Percentiles rank a stretch among this genome's conserved stretches.
Conservation (phyloP, 2,113 vertebrate species). For the Oceanodroma tethys region DNA sequence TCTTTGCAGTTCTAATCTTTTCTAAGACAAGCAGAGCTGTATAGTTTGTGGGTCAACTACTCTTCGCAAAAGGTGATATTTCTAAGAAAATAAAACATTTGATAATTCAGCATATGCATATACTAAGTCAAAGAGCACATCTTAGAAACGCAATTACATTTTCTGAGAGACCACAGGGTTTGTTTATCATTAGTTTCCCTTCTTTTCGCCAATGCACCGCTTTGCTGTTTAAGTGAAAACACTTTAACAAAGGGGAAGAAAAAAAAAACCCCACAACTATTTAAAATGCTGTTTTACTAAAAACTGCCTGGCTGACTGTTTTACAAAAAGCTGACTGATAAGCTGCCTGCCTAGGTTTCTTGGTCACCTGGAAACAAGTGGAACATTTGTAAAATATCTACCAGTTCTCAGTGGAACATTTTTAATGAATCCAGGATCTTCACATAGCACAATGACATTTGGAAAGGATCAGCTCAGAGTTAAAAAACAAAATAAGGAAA, state of each 20-base stretch:
- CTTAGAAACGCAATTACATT: not conserved
- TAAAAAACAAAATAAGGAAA: constrained; percentile 47
- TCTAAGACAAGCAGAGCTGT: not conserved
- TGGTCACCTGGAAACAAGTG: constrained; percentile 43
- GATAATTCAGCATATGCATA: not conserved
- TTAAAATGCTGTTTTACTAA: not conserved
- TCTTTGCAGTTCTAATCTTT: not conserved
- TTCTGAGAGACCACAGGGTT: rapidly evolving
- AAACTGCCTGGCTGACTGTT: not conserved
- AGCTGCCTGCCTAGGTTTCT: not conserved
- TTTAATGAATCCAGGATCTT: constrained; percentile 64
- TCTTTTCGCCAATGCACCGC: not conserved
- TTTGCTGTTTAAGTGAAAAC: not conserved
- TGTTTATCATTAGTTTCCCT: not conserved
- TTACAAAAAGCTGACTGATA: not conserved
- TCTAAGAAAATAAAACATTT: not conserved
- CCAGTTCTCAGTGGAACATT: constrained; percentile 27
- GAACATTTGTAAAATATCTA: constrained; percentile 50
- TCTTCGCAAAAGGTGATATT: not conserved
- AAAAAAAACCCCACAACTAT: not conserved
- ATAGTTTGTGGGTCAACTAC: not conserved
- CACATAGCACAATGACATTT: constrained; percentile 56
- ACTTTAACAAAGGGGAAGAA: not conserved
- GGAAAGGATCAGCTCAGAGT: constrained; percentile 56
- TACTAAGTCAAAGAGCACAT: not conserved